Base-by-base conservation (phyloP, 2,113 vertebrate genomes). In the Dipodomys stephensi region DNA sequence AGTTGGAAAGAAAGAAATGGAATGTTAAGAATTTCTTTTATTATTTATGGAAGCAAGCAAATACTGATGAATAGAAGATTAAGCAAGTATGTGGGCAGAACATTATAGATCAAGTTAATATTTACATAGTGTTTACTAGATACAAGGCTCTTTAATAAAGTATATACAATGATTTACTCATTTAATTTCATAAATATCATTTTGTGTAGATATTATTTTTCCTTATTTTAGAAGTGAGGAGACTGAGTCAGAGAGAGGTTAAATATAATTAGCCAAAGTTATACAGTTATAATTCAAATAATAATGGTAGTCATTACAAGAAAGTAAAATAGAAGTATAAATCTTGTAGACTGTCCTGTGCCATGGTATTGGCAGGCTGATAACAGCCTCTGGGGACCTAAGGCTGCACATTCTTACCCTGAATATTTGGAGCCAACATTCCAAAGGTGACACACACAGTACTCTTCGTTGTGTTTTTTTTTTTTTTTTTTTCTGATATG, bases 191-290 rank as follows among this genome's bases (percentile, higher is more conserved):
- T 32, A 78, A 53, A 4, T 88, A 30, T 82, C 7, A 3, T 88
- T 91, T 69, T 67, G 71, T 87, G 30, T 68, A 32, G 73, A 23
- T 79, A 57, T 74, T 77, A 46, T 8, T 86, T 72, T 71, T 30
- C 6, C 53, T 93, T 44, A 62, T 80, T 95, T 93, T 93, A 77
- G 44, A 89, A 13, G n/a, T 64, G 49, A 71, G 9, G 20, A 86
- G 72, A 73, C 9, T 35, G 44, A 77, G 32, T 69, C 80, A 92
- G 23, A 72, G 20, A 87, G 35, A 87, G 2, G 11, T 67, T 81
- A 62, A 93, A 73, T 84, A 39, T 88, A 60, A 72, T 91, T 60
- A 83, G 12, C 28, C 39, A 81, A 89, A 87, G n/a, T 78, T 80
- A 88, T 53, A 82, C 9, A 62, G 53, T 19, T 46, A 76, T 11